These are phyloP conservation scores for Masnerella sp. DNA, from an alignment of 2,888 invertebrate species.

Conservation along the genomic window DNA sequence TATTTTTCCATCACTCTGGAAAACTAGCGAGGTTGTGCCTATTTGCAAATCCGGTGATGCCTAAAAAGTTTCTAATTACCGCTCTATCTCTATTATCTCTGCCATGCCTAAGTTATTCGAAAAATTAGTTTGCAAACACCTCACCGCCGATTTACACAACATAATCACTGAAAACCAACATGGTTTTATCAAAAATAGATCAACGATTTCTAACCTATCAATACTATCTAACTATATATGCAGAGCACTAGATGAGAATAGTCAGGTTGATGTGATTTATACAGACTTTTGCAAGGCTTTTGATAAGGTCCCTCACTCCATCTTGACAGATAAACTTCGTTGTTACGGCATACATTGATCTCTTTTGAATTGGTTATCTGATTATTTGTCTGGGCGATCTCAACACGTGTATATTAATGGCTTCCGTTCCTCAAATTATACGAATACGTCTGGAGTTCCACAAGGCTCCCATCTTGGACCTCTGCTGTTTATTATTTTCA, in stretches of 20 bases:
- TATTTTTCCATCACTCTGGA: constrained; percentile 45
- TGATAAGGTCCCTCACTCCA: constrained; percentile 55
- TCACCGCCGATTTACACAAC: not conserved
- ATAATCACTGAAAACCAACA: constrained; percentile 21
- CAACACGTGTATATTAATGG: not conserved
- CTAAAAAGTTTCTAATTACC: constrained; percentile 39
- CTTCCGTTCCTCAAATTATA: not conserved
- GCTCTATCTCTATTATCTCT: constrained; percentile 47
- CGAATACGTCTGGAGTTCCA: constrained; percentile 6
- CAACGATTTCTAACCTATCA: constrained; percentile 55
- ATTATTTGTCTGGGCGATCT: constrained; percentile 5
- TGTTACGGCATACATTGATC: constrained; percentile 26
- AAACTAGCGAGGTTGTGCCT: constrained; percentile 41
- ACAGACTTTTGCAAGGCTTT: constrained; percentile 62
- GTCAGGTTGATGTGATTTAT: constrained; percentile 54
- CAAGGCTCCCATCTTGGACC: constrained; percentile 22
- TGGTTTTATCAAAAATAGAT: constrained; percentile 44
- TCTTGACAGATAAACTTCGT: constrained; percentile 52
- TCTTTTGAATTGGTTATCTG: not conserved
- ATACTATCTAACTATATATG: constrained; percentile 53
- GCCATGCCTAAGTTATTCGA: constrained; percentile 56
- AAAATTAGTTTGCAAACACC: constrained; percentile 18
- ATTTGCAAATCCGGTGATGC: constrained; percentile 51
- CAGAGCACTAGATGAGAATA: constrained; percentile 35
- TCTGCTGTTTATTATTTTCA: constrained; percentile 5